These are phyloP conservation scores for Catharus minimus DNA, from an alignment of 2,113 vertebrate species.

Conservation along the genomic window DNA sequence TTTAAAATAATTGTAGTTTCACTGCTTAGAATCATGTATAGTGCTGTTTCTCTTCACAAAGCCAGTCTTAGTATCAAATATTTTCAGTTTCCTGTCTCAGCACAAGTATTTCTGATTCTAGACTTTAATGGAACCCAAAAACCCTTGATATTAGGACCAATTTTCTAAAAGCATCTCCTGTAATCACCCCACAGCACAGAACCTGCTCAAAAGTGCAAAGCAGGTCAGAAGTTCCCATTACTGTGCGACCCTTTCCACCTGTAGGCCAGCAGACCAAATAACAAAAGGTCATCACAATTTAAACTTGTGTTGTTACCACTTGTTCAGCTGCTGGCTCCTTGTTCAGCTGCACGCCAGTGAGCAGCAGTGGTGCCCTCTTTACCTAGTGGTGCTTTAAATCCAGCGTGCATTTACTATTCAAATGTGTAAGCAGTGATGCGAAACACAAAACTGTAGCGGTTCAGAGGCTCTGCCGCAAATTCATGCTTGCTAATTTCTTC, in stretches of 20 bases:
- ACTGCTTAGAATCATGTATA: not conserved
- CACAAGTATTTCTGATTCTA: not conserved
- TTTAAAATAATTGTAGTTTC: not conserved
- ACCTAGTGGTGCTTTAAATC: not conserved
- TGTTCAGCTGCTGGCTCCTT: not conserved
- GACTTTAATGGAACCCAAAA: not conserved
- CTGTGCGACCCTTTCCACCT: not conserved
- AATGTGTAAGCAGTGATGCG: not conserved
- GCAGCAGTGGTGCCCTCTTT: not conserved
- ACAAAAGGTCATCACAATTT: not conserved
- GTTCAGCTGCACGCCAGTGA: not conserved
- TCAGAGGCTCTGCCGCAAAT: not conserved
- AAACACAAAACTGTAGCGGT: not conserved
- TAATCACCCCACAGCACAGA: not conserved
- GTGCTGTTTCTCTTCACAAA: not conserved
- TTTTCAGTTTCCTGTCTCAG: not conserved
- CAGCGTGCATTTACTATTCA: not conserved
- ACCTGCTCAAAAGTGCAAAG: not conserved
- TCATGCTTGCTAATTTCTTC: not conserved
- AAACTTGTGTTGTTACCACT: not conserved
- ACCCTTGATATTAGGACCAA: not conserved
- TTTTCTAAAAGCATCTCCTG: not conserved
- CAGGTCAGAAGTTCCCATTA: not conserved
- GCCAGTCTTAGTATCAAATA: not conserved
- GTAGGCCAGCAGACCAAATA: conserved; percentile 4